Percentiles rank a stretch among this genome's conserved stretches.
phyloP scores from a whole-genome alignment of 2,113 vertebrate genomes.

The Empidonax alnorum region DNA sequence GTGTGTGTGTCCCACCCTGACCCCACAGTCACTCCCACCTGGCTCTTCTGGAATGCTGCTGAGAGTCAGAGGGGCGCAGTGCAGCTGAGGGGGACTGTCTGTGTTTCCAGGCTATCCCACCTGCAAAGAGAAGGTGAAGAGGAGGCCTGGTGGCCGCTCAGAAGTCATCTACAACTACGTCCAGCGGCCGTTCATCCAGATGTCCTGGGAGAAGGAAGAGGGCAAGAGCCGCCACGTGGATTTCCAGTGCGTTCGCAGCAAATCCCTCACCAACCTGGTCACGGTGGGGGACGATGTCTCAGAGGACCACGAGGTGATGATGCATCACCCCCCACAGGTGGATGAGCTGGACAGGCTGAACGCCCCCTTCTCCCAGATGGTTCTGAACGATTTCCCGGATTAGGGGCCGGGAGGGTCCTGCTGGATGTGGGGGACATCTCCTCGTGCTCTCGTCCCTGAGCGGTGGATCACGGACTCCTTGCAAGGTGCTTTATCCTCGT shows the following conservation, averaged over 20 bases:
- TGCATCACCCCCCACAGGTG: constrained; percentile 81
- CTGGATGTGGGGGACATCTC: background rate
- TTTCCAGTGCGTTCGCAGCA: constrained; percentile 85
- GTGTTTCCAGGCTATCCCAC: constrained; percentile 80
- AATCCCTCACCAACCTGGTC: constrained; percentile 81
- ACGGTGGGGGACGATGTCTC: constrained; percentile 70
- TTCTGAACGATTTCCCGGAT: constrained; percentile 68
- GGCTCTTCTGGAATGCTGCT: background rate
- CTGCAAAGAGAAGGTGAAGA: constrained; percentile 85
- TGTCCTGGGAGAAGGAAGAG: constrained; percentile 87
- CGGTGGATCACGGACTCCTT: background rate
- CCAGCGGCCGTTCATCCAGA: constrained; percentile 83
- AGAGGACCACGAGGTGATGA: constrained; percentile 75
- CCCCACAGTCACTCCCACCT: background rate
- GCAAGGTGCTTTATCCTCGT: constrained; percentile 19
- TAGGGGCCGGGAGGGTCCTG: constrained; percentile 18
- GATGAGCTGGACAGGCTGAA: constrained; percentile 84
- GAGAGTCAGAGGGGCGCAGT: background rate
- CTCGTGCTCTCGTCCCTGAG: background rate
- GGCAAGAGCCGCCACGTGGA: constrained; percentile 86
- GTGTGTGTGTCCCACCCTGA: background rate
- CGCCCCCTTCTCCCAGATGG: constrained; percentile 75
- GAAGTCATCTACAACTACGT: constrained; percentile 87
- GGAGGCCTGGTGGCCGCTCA: constrained; percentile 78
- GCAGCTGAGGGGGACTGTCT: background rate